These are phyloP conservation scores for Malurus elegans DNA, from an alignment of 2,113 vertebrate species.

Conservation along the genomic window DNA sequence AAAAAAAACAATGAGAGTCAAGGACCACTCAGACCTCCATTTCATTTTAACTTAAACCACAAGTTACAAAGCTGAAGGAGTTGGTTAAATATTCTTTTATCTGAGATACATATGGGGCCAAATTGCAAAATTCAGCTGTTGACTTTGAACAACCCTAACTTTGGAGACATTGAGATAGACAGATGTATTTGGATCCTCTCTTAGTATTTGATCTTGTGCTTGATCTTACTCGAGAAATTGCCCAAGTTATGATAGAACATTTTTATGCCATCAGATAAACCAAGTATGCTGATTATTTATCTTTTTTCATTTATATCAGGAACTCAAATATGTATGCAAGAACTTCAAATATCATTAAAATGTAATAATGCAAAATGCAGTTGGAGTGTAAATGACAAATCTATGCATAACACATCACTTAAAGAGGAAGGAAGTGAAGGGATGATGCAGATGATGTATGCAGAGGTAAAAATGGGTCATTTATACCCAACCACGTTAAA, in stretches of 20 bases:
- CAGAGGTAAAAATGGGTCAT: slow-evolving; percentile 54
- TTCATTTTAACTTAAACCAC: not conserved
- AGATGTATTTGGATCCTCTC: not conserved
- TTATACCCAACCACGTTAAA: slow-evolving; percentile 24
- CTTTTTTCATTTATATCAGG: slow-evolving; percentile 55
- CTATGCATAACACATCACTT: slow-evolving; percentile 53
- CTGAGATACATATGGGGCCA: not conserved
- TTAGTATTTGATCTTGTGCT: not conserved
- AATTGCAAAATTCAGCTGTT: slow-evolving; percentile 1
- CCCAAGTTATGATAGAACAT: slow-evolving; percentile 29
- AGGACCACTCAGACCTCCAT: not conserved
- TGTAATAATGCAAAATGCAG: slow-evolving; percentile 67
- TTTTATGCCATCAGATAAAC: slow-evolving; percentile 56
- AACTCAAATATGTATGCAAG: slow-evolving; percentile 65
- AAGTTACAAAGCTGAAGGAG: not conserved
- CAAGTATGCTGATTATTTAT: slow-evolving; percentile 63
- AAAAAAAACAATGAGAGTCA: not conserved
- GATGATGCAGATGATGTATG: slow-evolving; percentile 40
- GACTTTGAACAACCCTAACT: not conserved
- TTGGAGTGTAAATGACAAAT: slow-evolving; percentile 50
- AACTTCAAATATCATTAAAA: slow-evolving; percentile 68
- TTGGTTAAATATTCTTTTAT: not conserved
- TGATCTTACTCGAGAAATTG: slow-evolving; percentile 42
- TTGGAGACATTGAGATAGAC: not conserved
- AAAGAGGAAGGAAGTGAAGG: slow-evolving; percentile 55